phyloP scores from a whole-genome alignment of 2,113 vertebrate species.

The Pelecanus crispus region DNA sequence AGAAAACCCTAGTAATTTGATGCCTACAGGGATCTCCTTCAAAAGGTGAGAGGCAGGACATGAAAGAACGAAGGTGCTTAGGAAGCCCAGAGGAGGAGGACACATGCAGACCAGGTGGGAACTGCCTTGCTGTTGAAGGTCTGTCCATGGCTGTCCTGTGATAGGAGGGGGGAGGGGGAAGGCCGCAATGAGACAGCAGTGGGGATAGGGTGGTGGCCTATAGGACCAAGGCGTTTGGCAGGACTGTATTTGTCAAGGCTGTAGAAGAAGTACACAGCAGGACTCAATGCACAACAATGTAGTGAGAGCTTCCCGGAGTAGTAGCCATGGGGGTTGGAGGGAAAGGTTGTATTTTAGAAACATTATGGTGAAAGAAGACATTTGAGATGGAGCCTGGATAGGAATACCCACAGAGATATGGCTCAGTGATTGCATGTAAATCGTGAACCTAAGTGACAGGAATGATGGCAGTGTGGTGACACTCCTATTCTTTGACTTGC shows the following conservation, averaged over 20 bases:
- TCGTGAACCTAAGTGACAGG: neutral
- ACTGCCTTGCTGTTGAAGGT: neutral
- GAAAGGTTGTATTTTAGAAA: neutral
- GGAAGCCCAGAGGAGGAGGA: neutral
- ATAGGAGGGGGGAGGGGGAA: neutral
- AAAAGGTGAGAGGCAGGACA: neutral
- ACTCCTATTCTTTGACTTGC: neutral
- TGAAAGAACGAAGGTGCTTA: neutral
- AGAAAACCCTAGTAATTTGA: rapidly evolving
- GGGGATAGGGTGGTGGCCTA: neutral
- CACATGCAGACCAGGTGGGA: rapidly evolving
- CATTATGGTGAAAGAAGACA: neutral
- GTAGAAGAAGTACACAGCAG: neutral
- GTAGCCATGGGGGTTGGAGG: neutral
- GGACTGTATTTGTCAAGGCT: neutral
- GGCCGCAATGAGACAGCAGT: neutral
- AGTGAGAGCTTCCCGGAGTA: neutral
- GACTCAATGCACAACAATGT: rapidly evolving
- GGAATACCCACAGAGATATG: neutral
- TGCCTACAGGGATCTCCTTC: neutral
- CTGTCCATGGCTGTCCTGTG: neutral
- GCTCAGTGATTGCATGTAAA: neutral
- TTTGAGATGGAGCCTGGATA: neutral
- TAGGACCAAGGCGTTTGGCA: neutral
- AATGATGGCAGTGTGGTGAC: neutral